Percentiles rank a stretch among this genome's conserved stretches.
These are phyloP conservation scores for Hesperophylax magnus DNA, from an alignment of 1,140 invertebrate genomes.

Conservation along the genomic window DNA sequence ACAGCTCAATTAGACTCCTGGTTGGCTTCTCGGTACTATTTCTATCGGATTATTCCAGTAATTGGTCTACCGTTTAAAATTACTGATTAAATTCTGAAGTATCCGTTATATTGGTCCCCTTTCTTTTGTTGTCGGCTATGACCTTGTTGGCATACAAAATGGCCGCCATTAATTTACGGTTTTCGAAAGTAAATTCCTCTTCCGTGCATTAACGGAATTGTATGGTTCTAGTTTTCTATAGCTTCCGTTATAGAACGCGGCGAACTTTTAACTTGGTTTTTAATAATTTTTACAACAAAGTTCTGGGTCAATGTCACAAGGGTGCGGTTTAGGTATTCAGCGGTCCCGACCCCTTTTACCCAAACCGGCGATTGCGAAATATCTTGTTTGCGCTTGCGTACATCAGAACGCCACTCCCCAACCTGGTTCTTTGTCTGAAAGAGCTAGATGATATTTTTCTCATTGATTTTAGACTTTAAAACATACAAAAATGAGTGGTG, in stretches of 20 bases:
- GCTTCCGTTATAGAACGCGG: too few species aligned
- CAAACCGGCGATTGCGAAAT: constrained; percentile 19
- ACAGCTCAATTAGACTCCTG: neutral
- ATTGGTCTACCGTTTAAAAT: neutral
- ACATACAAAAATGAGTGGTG: constrained; percentile 3
- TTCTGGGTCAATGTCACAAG: neutral
- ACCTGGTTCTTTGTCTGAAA: neutral
- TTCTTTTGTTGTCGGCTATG: neutral
- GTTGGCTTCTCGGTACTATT: neutral
- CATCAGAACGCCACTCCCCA: constrained; percentile 1
- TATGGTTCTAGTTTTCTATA: neutral
- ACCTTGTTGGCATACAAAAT: constrained; percentile 15
- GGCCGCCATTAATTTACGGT: neutral
- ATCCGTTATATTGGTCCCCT: neutral
- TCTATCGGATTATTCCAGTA: neutral
- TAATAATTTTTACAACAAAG: neutral
- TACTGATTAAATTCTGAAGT: neutral
- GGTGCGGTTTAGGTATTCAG: neutral
- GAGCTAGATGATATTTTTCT: neutral
- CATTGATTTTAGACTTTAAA: neutral
- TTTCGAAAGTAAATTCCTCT: neutral
- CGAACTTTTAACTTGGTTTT: neutral
- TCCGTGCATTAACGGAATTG: neutral
- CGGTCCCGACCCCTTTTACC: neutral
- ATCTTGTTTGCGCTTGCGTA: constrained; percentile 25